Evolutionary conservation across 2,113 vertebrate species (phyloP).

Genomic region (Pomatorhinus ruficollis): DNA sequence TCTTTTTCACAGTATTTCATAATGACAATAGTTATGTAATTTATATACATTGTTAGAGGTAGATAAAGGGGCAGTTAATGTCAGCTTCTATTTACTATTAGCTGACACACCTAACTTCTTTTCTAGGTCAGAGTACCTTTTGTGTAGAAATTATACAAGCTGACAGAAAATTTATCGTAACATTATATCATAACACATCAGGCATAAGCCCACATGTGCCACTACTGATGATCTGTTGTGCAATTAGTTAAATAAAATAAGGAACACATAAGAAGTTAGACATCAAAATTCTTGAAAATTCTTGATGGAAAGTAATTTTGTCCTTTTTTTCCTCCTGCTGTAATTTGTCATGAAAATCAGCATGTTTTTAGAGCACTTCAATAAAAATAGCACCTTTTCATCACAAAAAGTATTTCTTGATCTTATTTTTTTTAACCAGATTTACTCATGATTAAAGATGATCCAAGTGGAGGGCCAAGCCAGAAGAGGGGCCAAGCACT

Average conservation of each 20-base stretch:
- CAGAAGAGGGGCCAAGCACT: constrained; percentile 6
- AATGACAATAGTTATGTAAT: background rate
- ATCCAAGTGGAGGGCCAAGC: constrained; percentile 46
- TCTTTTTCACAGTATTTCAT: background rate
- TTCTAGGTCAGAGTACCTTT: background rate
- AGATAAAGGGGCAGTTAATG: background rate
- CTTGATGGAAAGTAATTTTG: background rate
- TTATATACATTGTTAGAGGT: background rate
- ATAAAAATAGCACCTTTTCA: constrained; percentile 31
- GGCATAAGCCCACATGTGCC: background rate
- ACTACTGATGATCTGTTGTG: background rate
- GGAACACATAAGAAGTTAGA: background rate
- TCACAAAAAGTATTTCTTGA: constrained; percentile 1
- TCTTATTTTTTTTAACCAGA: background rate
- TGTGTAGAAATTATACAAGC: background rate
- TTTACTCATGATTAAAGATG: constrained; percentile 46
- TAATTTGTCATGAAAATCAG: background rate
- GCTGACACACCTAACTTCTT: background rate
- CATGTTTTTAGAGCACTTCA: background rate
- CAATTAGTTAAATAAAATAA: background rate
- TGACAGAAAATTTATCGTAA: background rate
- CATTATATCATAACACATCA: background rate
- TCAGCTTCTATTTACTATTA: background rate
- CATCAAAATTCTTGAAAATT: background rate
- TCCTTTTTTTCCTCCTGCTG: background rate